A percentile compares a stretch with the other conserved stretches of the same genome.
Evolutionary conservation across 2,888 invertebrate genomes (phyloP).

Genomic region (Periphyllus acericola): DNA sequence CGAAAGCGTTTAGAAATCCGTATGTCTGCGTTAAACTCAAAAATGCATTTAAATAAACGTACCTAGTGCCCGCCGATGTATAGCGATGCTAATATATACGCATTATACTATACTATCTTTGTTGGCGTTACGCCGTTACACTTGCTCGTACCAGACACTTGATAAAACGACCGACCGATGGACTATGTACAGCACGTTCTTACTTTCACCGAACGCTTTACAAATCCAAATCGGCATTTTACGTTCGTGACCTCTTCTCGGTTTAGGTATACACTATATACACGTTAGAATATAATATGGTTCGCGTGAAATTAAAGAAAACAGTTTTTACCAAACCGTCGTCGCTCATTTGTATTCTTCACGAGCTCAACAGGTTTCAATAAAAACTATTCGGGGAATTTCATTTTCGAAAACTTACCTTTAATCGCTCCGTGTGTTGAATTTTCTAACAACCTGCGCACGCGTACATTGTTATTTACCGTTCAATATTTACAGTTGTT

Average conservation of each 20-base stretch:
- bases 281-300: background rate
- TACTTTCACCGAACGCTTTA: conserved; percentile 52
- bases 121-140: background rate
- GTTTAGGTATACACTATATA: background rate
- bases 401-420: conserved; percentile 10
- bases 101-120: background rate
- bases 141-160: background rate
- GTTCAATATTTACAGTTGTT: no score
- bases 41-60: background rate
- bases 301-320: conserved; percentile 24
- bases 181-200: conserved; percentile 52
- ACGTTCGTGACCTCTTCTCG: conserved; percentile 14
- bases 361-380: background rate
- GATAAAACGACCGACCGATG: conserved; percentile 24
- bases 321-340: conserved; percentile 19
- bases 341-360: conserved; percentile 44
- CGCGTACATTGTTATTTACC: background rate
- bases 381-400: conserved; percentile 2
- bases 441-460: background rate
- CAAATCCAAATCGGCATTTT: conserved; percentile 45
- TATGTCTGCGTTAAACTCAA: background rate
- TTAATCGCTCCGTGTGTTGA: background rate
- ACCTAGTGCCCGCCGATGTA: background rate
- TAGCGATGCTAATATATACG: background rate
- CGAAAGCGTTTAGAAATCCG: background rate